Evolutionary conservation across 2,113 vertebrate species (phyloP).

Genomic region (Catharus minimus): DNA sequence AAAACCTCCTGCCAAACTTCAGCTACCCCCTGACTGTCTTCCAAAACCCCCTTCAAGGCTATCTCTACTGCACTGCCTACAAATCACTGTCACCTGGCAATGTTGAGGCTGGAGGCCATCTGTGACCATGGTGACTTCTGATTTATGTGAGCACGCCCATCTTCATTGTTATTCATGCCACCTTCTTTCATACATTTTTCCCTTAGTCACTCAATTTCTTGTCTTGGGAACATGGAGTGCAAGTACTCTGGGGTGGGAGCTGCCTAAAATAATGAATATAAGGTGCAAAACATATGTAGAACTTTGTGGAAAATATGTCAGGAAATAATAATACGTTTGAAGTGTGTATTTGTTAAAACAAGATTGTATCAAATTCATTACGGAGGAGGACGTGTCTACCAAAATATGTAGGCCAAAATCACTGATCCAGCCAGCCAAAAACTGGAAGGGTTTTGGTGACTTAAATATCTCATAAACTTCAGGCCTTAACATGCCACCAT

Average conservation of each 20-base stretch:
- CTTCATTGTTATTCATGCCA: conserved; percentile 15
- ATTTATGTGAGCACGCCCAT: conserved; percentile 31
- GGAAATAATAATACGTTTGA: not conserved
- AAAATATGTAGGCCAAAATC: not conserved
- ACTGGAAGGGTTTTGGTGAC: not conserved
- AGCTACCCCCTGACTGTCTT: not conserved
- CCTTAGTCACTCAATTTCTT: conserved; percentile 8
- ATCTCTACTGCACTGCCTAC: conserved; percentile 3
- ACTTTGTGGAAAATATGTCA: not conserved
- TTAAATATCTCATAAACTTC: not conserved
- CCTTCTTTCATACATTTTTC: conserved; percentile 1
- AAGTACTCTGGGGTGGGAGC: not conserved
- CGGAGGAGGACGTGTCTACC: not conserved
- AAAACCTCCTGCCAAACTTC: not conserved
- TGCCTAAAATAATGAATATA: not conserved
- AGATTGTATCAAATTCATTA: not conserved
- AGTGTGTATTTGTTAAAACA: not conserved
- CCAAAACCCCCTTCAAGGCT: not conserved
- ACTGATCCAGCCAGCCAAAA: not conserved
- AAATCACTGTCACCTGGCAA: conserved; percentile 25
- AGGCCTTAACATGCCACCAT: not conserved
- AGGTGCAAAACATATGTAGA: not conserved
- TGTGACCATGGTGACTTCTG: conserved; percentile 38
- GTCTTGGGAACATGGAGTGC: not conserved
- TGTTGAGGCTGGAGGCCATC: conserved; percentile 1